phyloP scores from a whole-genome alignment of 2,888 invertebrate genomes.

The Hypomecis atomaria region DNA sequence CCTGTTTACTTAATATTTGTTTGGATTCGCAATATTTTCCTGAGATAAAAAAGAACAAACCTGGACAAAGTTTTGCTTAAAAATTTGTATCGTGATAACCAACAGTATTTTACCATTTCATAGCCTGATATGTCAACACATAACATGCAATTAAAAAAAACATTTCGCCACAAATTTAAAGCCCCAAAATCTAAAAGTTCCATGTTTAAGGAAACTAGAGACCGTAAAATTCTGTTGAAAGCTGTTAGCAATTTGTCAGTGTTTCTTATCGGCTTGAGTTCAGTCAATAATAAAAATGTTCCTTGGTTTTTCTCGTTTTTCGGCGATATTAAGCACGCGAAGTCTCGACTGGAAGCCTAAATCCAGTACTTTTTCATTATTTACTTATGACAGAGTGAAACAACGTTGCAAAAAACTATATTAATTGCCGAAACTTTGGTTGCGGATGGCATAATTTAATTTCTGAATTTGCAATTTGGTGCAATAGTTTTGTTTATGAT shows the following conservation, averaged over 20 bases:
- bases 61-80: neutral
- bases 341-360: slow-evolving; percentile 62
- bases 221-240: slow-evolving; percentile 66
- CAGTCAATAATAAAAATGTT: slow-evolving; percentile 78
- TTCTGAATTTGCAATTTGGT: slow-evolving; percentile 43
- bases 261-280: slow-evolving; percentile 71
- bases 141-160: slow-evolving; percentile 66
- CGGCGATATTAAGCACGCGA: slow-evolving; percentile 77
- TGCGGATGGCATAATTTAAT: slow-evolving; percentile 60
- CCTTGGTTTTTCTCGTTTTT: slow-evolving; percentile 72
- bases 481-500: slow-evolving; percentile 39
- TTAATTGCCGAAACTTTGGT: slow-evolving; percentile 68
- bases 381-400: slow-evolving; percentile 69
- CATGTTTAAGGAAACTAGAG: slow-evolving; percentile 56
- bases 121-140: slow-evolving; percentile 62
- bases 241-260: slow-evolving; percentile 78
- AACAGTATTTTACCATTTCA: slow-evolving; percentile 36
- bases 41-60: too few species aligned
- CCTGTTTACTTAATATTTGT: too few species aligned
- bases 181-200: slow-evolving; percentile 54
- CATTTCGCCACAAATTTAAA: slow-evolving; percentile 56
- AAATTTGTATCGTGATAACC: slow-evolving; percentile 32
- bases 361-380: slow-evolving; percentile 71
- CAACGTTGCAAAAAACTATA: slow-evolving; percentile 70
- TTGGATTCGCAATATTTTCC: too few species aligned